Percentiles rank a stretch among this genome's conserved stretches.
These are phyloP conservation scores for Channa striata DNA, from an alignment of 2,797 vertebrate genomes.

Conservation along the genomic window DNA sequence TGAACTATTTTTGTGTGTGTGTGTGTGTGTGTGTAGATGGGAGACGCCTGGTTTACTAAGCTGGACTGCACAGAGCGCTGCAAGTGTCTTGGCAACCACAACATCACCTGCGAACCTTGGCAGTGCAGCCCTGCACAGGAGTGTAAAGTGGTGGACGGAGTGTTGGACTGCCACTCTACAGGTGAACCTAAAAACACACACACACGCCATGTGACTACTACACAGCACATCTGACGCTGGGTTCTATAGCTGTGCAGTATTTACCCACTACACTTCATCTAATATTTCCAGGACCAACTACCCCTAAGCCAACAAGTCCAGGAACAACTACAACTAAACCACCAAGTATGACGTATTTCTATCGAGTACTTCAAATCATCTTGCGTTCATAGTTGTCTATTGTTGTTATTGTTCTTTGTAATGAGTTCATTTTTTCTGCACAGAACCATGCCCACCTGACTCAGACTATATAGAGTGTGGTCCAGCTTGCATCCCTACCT, in stretches of 20 bases:
- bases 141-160: conserved; percentile 87
- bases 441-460: conserved; percentile 79
- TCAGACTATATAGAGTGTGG: conserved; percentile 83
- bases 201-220: background rate
- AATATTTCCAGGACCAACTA: too few species aligned
- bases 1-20: background rate
- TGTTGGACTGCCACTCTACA: conserved; percentile 87
- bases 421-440: background rate
- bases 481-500: conserved; percentile 83
- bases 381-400: background rate
- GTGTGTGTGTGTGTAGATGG: conserved; percentile 75
- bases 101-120: conserved; percentile 85
- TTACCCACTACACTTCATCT: too few species aligned
- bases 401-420: background rate
- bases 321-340: conserved; percentile 30
- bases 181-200: conserved; percentile 65
- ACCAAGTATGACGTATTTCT: conserved; percentile 44
- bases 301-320: too few species aligned
- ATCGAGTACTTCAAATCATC: background rate
- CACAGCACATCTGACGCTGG: background rate
- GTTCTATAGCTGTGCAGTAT: too few species aligned
- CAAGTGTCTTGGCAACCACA: conserved; percentile 78
- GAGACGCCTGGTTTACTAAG: conserved; percentile 87
- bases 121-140: conserved; percentile 87
- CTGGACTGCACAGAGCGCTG: conserved; percentile 87